These are phyloP conservation scores for Astyanax mexicanus DNA, from an alignment of 2,797 vertebrate species.

Conservation along the genomic window DNA sequence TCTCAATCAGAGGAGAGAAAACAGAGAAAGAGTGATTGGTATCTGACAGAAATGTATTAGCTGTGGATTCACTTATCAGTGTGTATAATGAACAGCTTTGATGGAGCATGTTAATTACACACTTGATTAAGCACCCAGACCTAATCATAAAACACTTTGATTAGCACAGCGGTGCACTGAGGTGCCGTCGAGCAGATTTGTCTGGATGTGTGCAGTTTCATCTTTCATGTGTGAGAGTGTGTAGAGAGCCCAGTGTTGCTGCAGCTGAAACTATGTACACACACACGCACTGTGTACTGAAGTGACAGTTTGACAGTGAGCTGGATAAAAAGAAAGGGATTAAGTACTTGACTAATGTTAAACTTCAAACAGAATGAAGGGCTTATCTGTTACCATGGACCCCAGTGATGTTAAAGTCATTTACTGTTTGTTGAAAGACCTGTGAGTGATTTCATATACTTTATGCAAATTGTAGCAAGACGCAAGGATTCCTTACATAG, in stretches of 20 bases:
- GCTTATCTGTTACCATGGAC: background rate
- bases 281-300: background rate
- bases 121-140: conserved; percentile 24
- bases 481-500: too few relatives aligned
- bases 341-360: background rate
- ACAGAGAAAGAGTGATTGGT: background rate
- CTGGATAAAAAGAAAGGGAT: background rate
- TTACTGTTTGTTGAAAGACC: too few relatives aligned
- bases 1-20: background rate
- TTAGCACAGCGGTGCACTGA: background rate
- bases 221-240: background rate
- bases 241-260: background rate
- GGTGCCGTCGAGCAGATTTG: background rate
- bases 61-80: conserved; percentile 3
- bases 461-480: too few relatives aligned
- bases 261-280: background rate
- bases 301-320: background rate
- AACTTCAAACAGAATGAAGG: background rate
- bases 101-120: conserved; percentile 35
- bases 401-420: too few relatives aligned
- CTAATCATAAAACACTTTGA: conserved; percentile 20
- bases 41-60: conserved; percentile 5
- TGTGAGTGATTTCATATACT: too few relatives aligned
- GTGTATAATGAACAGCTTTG: conserved; percentile 27
- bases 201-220: background rate